Evolutionary conservation across 2,113 vertebrate species (phyloP).

Genomic region (Puma concolor): DNA sequence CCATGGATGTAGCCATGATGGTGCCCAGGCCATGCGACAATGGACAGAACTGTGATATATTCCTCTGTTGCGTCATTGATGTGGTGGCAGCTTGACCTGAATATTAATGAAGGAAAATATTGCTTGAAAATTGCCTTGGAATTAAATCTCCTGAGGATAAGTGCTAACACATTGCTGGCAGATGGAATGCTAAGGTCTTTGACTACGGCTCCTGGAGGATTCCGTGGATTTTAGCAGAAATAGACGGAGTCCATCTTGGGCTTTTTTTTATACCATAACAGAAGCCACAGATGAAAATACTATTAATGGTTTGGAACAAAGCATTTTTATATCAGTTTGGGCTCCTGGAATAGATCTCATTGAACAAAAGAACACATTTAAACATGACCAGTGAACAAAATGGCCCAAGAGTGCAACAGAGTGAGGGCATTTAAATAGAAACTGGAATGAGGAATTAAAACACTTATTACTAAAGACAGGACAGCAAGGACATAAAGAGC

Average conservation of each 20-base stretch:
- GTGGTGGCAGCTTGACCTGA: background rate
- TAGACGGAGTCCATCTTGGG: background rate
- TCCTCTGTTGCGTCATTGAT: background rate
- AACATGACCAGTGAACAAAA: background rate
- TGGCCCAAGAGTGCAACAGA: background rate
- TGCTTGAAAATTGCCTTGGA: background rate
- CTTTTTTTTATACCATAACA: background rate
- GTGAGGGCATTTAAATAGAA: background rate
- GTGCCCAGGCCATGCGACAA: background rate
- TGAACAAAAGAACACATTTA: background rate
- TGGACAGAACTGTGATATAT: background rate
- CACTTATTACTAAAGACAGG: background rate
- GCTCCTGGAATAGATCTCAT: background rate
- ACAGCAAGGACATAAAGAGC: background rate
- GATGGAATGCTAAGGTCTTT: background rate
- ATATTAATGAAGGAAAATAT: background rate
- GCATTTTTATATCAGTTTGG: background rate
- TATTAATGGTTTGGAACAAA: background rate
- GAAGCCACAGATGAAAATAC: slow-evolving; percentile 1
- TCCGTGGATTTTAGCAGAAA: background rate
- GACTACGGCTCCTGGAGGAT: background rate
- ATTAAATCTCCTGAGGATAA: background rate
- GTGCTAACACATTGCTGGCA: background rate
- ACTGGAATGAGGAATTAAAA: background rate
- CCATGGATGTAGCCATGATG: background rate